phyloP scores from a whole-genome alignment of 2,888 invertebrate species.

The Hedychridium roseum region DNA sequence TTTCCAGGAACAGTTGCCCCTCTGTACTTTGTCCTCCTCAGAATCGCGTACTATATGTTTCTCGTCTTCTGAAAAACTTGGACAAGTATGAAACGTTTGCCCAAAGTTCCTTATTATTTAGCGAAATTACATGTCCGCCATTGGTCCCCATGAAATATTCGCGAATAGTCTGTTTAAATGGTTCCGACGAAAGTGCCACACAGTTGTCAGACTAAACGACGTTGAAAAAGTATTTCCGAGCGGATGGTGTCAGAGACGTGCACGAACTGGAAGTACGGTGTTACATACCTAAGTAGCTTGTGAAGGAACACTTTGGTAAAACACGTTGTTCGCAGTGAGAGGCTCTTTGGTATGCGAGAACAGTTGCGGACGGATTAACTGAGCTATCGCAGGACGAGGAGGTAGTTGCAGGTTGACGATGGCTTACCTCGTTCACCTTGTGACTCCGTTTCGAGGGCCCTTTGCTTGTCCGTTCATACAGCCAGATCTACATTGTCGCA shows the following conservation, averaged over 20 bases:
- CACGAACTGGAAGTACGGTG: slow-evolving; percentile 31
- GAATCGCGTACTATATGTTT: too few relatives aligned
- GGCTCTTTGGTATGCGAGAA: slow-evolving; percentile 42
- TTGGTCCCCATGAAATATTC: too few relatives aligned
- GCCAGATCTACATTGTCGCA: too few relatives aligned
- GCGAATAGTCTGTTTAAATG: too few relatives aligned
- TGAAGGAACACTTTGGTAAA: slow-evolving; percentile 36
- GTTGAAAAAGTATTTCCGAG: slow-evolving; percentile 29
- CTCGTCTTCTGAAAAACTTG: too few relatives aligned
- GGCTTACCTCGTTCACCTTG: slow-evolving; percentile 27
- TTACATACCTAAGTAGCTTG: slow-evolving; percentile 43
- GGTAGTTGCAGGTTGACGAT: slow-evolving; percentile 32
- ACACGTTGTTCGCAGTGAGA: slow-evolving; percentile 42
- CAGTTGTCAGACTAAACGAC: slow-evolving; percentile 2
- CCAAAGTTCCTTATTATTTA: too few relatives aligned
- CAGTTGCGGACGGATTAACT: slow-evolving; percentile 42
- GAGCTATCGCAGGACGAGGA: slow-evolving; percentile 26
- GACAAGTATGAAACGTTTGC: too few relatives aligned
- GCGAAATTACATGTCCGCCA: too few relatives aligned
- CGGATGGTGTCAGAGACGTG: slow-evolving; percentile 42
- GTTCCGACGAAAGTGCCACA: too few relatives aligned
- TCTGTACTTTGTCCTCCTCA: too few relatives aligned
- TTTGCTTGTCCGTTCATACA: too few relatives aligned
- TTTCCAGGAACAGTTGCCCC: too few relatives aligned
- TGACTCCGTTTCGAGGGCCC: slow-evolving; percentile 23